These are phyloP conservation scores for Pentalonia nigronervosa DNA, from an alignment of 1,140 invertebrate genomes.

Conservation along the genomic window DNA sequence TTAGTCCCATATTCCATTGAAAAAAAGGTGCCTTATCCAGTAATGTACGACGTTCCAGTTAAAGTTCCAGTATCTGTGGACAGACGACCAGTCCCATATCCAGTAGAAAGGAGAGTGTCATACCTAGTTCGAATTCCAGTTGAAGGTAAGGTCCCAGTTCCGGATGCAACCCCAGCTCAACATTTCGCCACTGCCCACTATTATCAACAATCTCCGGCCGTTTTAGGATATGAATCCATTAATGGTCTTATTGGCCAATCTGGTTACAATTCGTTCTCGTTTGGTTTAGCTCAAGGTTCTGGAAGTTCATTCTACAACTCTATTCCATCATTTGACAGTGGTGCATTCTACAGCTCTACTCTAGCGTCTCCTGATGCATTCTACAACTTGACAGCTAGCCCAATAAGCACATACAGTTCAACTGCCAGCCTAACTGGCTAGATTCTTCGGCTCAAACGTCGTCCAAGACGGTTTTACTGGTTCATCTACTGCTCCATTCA, in stretches of 20 bases:
- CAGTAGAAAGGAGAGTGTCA: constrained; percentile 74
- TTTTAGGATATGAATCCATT: background rate
- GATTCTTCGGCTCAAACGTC: background rate
- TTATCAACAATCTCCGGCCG: constrained; percentile 28
- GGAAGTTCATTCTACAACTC: constrained; percentile 1
- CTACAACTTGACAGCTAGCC: background rate
- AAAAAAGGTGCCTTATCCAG: constrained; percentile 71
- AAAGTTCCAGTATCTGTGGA: constrained; percentile 79
- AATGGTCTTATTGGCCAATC: background rate
- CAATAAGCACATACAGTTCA: constrained; percentile 13
- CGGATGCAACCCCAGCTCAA: constrained; percentile 66
- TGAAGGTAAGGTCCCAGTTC: constrained; percentile 64
- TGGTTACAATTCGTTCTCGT: background rate
- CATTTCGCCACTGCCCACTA: constrained; percentile 60
- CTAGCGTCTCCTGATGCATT: background rate
- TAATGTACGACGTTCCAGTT: constrained; percentile 78
- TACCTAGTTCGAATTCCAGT: constrained; percentile 74
- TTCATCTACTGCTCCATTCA: background rate
- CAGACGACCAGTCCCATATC: constrained; percentile 74
- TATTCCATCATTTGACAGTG: background rate
- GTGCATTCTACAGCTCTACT: constrained; percentile 26
- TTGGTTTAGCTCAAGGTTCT: constrained; percentile 3
- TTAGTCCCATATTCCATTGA: constrained; percentile 72
- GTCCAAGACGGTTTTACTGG: background rate
- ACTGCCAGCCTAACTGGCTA: background rate